Percentiles rank a stretch among this genome's conserved stretches.
Evolutionary conservation across 2,113 vertebrate species (phyloP).

Genomic region (Reinhardtius hippoglossoides): DNA sequence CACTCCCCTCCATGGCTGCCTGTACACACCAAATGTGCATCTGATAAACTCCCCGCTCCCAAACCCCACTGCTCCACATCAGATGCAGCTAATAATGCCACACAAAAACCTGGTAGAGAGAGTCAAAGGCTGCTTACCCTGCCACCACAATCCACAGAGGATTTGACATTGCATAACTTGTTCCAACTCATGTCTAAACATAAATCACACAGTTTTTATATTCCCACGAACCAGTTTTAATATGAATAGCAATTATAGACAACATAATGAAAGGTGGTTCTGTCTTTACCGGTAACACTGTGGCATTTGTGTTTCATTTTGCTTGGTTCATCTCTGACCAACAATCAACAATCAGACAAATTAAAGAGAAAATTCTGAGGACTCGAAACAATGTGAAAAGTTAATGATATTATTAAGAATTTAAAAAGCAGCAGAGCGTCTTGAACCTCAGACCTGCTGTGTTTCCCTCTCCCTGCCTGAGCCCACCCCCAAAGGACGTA

Average conservation of each 20-base stretch:
- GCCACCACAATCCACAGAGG: slow-evolving; percentile 17
- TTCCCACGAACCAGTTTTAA: slow-evolving; percentile 12
- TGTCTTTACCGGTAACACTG: not conserved
- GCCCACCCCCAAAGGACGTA: slow-evolving; percentile 70
- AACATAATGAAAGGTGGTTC: slow-evolving; percentile 15
- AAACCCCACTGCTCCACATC: slow-evolving; percentile 53
- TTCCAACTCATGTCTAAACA: slow-evolving; percentile 48
- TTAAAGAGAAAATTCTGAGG: not conserved
- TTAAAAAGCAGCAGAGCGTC: slow-evolving; percentile 23
- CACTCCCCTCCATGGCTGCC: slow-evolving; percentile 81
- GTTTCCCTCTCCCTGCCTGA: slow-evolving; percentile 23
- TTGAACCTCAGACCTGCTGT: slow-evolving; percentile 19
- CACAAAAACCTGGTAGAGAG: slow-evolving; percentile 37
- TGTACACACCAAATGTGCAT: slow-evolving; percentile 82
- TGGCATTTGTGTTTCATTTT: slow-evolving; percentile 7
- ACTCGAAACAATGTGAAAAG: not conserved
- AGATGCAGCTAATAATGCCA: slow-evolving; percentile 76
- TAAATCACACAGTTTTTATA: slow-evolving; percentile 40
- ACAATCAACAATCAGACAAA: not conserved
- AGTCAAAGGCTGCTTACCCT: slow-evolving; percentile 33
- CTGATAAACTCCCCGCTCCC: slow-evolving; percentile 76
- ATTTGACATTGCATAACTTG: slow-evolving; percentile 37
- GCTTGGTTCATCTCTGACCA: not conserved
- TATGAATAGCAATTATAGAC: slow-evolving; percentile 35
- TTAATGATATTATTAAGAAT: not conserved